Evolutionary conservation across 1,140 invertebrate genomes (phyloP), one percentile per base, ranked within the genome.

Genomic region (Drosophila nigromelanica): DNA sequence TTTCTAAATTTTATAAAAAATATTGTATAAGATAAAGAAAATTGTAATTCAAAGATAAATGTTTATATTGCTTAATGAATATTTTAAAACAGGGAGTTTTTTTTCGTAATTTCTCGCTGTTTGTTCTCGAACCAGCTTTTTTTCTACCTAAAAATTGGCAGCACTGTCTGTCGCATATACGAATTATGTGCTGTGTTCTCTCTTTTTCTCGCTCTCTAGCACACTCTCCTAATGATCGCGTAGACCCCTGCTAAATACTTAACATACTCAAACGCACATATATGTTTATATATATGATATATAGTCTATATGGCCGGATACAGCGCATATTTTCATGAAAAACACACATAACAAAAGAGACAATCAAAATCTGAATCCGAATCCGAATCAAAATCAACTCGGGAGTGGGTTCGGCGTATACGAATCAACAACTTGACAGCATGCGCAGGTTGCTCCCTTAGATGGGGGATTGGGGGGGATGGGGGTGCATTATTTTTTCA

Each of bases 291-390:
- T 58, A 79, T 51, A 21, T 24, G 1, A 45, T 56, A 62, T 54
- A 73, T 63, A 42, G 45, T 51, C 33, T 67, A 59, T 73, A 55
- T 50, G 58, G 63, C 61, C 82, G 79, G 73, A 87, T 80, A 77
- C 50, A 69, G 56, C 72, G 64, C 78, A 73, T 89, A 73, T 87
- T 82, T 89, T 76, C 52, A 68, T 75, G 60, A 78, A 74, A 75
- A 87, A 74, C 56, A 79, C 70, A 86, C 27, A 58, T 76, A 64
- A 73, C 80, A 75, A 43, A 61, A 47, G 47, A 47, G 55, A 63
- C 43, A 60, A 73, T 45, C 55, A 56, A 58, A 52, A 48, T 55
- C 24, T 24, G 35, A 58, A 37, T 30, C 21, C 33, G 39, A 56
- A 66, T 39, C 33, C 39, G 37, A 80, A 60, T 64, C 14, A 11